Percentiles rank a stretch among this genome's conserved stretches.
These are phyloP conservation scores for Psittacula echo DNA, from an alignment of 2,797 vertebrate species.

Conservation along the genomic window DNA sequence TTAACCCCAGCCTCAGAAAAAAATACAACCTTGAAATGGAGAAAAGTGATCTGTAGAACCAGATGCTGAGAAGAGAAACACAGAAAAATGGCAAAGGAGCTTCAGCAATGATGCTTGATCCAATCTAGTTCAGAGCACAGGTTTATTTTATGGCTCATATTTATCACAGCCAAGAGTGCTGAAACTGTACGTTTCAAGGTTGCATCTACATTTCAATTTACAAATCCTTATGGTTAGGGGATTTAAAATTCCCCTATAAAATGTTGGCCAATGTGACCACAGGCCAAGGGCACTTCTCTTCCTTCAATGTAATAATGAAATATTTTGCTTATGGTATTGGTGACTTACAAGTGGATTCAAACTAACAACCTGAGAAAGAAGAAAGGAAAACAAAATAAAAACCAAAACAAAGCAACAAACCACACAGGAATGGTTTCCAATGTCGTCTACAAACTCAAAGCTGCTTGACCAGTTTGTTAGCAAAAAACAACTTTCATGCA, in stretches of 20 bases:
- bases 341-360: not conserved
- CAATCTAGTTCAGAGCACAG: constrained; percentile 28
- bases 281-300: constrained; percentile 17
- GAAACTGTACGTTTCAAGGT: constrained; percentile 49
- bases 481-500: not conserved
- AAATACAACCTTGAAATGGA: constrained; percentile 63
- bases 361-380: not conserved
- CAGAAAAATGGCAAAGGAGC: constrained; percentile 12
- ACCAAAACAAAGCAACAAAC: not conserved
- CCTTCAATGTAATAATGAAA: not conserved
- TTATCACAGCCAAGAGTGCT: constrained; percentile 49
- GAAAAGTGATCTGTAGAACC: constrained; percentile 42
- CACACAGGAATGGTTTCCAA: not conserved
- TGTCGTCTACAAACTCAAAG: not conserved
- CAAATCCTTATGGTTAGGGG: not conserved
- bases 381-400: not conserved
- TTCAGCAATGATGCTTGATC: not conserved
- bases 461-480: not conserved
- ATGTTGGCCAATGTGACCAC: constrained; percentile 13
- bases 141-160: constrained; percentile 58
- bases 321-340: not conserved
- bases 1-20: constrained; percentile 33
- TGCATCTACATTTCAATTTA: constrained; percentile 52
- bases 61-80: constrained; percentile 14
- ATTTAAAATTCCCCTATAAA: constrained; percentile 55